Base-by-base conservation (phyloP, 2,797 vertebrate species). In the Anisognathus igniventris region DNA sequence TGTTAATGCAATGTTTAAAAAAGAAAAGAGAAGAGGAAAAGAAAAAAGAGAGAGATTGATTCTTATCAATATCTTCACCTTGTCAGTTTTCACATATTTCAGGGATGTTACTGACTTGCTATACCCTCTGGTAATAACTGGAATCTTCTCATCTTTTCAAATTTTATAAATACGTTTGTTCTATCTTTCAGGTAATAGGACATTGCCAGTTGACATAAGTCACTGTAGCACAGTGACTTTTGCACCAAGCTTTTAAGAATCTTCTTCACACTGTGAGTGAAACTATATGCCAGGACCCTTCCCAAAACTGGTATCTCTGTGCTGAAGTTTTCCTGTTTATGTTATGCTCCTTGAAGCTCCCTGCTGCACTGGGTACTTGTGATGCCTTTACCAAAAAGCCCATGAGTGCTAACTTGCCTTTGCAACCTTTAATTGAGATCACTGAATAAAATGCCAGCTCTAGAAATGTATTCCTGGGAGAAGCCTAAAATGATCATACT, bases 11-110 rank as follows among this genome's bases (percentile, higher is more conserved):
- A n/a, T 16, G 12, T 23, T 61, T 31, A 7, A 72, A 54, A 54
- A 44, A 39, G 2, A 15, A 45, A 39, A 17, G 2, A 2, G 42
- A 51, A 28, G 23, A 19, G 44, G 1, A 17, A 40, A 40, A 15
- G 1, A 12, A 3, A 16, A 25, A 50, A 28, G 0, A 68, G 1
- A 70, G 35, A 64, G 2, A 23, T 4, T 2, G 0, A 50, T 50
- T 12, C 12, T 75, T 72, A 56, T 61, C 61, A 47, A 21, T 37
- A 83, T 11, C 3, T 30, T 40, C 33, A 67, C 5, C 6, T n/a
- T 42, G 53, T 44, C 68, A 71, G 23, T 67, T 85, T 73, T 64
- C 14, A n/a, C 2, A 2, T 37, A 57, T 9, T 25, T 24, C 14
- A 16, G 21, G 9, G n/a, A 77, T 10, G 15, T 33, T 85, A 78